Conservation (phyloP, 2,888 invertebrate species). For the Leptopilina myrica region DNA sequence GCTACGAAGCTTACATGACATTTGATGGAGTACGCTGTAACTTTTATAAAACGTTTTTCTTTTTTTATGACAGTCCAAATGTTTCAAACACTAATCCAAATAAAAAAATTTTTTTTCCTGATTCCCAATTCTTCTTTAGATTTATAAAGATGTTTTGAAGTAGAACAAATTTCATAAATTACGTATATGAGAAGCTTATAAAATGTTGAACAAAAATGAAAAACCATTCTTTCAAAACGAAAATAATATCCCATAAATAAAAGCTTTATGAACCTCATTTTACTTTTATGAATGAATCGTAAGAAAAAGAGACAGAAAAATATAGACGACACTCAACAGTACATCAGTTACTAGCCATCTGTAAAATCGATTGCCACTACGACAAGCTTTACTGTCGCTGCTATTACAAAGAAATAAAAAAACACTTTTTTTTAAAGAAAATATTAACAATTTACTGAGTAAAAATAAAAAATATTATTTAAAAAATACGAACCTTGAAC, state of each 20-base stretch:
- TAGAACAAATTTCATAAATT: not conserved
- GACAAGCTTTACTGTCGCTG: not conserved
- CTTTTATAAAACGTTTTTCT: not conserved
- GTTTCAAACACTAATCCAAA: not conserved
- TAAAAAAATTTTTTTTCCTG: not conserved
- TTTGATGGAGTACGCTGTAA: not conserved
- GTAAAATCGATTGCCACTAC: not conserved
- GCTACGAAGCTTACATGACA: not conserved
- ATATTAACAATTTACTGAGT: not conserved
- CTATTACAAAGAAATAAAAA: not conserved
- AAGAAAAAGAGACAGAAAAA: not conserved
- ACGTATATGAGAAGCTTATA: not conserved
- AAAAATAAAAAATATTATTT: not conserved
- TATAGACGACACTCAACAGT: not conserved
- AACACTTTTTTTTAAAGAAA: not conserved
- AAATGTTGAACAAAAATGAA: not conserved
- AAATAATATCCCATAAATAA: no score
- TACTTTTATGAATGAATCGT: no score
- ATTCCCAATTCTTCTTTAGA: not conserved
- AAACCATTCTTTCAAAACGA: no score
- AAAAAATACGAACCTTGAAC: conserved; percentile 85
- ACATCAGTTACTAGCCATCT: not conserved
- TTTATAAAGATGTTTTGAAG: not conserved
- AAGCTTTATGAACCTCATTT: no score
- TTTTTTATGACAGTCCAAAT: not conserved